Evolutionary conservation across 2,113 vertebrate genomes (phyloP).

Genomic region (Vulpes ferrilata): DNA sequence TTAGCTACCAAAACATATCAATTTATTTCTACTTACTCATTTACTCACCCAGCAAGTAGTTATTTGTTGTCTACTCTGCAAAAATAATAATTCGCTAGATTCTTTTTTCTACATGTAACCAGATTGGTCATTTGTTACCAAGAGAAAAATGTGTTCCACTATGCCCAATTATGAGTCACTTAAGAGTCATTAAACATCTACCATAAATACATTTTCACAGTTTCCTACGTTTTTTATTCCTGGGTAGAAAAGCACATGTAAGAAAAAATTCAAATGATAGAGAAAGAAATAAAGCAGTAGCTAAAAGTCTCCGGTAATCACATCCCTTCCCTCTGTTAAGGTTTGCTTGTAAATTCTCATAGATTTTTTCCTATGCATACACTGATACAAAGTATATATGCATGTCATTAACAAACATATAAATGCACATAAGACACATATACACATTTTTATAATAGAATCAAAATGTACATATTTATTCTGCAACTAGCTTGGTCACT

Average conservation of each 20-base stretch:
- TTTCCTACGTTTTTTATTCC: not conserved
- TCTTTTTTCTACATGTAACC: not conserved
- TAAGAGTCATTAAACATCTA: conserved; percentile 40
- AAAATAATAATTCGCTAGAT: not conserved
- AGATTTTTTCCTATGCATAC: not conserved
- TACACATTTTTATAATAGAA: not conserved
- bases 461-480: not conserved
- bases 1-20: not conserved
- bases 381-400: not conserved
- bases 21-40: not conserved
- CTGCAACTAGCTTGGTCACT: not conserved
- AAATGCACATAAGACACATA: not conserved
- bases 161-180: not conserved
- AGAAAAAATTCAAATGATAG: conserved; percentile 32
- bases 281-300: conserved; percentile 26
- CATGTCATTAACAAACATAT: not conserved
- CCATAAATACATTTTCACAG: not conserved
- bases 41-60: conserved; percentile 26
- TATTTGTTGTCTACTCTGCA: not conserved
- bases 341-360: conserved; percentile 31
- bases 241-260: not conserved
- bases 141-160: not conserved
- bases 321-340: not conserved
- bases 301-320: not conserved
- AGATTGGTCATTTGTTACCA: not conserved